Base-by-base conservation (phyloP, 1,140 invertebrate genomes). In the Eurosta solidaginis region DNA sequence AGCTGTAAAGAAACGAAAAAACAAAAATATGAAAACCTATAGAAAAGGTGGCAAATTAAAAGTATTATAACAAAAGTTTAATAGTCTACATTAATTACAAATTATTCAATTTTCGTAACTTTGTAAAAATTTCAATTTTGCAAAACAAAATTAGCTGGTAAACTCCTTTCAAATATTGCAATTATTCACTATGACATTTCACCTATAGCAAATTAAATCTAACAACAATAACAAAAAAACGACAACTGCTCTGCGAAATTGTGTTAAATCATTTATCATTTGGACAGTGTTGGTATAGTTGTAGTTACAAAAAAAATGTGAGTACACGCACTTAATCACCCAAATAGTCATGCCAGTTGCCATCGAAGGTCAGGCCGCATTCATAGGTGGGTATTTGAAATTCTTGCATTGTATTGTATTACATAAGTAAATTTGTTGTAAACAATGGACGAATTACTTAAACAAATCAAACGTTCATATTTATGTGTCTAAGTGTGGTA, bases 1-100 rank as follows among this genome's bases (percentile, higher is more conserved):
- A 89, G 89, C 90, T 91, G 89, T 22, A 89, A 89, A 78, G 44
- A 78, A 76, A 78, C 29, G 40, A 81, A 77, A 73, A 82, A 73
- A 82, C 52, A 33, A 68, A 68, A 10, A 42, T 40, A 68, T 40
- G 59, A 68, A 68, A 68, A 20, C 33, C 33, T 2, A 40, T 20
- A 42, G 33, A 68, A 68, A 47, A 47, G n/a, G 12, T 4, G 12
- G 10, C 36, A 68, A 40, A 20, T 40, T 9, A 1, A 9, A 47
- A 12, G n/a, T n/a, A n/a, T n/a, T n/a, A 47, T 17, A 17, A 4
- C 45, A 47, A 14, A 17, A 47, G 1, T 17, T 68, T 3, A 10
- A 33, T 59, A 1, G n/a, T 47, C 7, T 47, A 17, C 4, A 47
- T 47, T 14, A 17, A n/a, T 14, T 54, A 27, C 22, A 49, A 54